Conservation (phyloP, 2,797 vertebrate genomes). For the Sciaenops ocellatus region DNA sequence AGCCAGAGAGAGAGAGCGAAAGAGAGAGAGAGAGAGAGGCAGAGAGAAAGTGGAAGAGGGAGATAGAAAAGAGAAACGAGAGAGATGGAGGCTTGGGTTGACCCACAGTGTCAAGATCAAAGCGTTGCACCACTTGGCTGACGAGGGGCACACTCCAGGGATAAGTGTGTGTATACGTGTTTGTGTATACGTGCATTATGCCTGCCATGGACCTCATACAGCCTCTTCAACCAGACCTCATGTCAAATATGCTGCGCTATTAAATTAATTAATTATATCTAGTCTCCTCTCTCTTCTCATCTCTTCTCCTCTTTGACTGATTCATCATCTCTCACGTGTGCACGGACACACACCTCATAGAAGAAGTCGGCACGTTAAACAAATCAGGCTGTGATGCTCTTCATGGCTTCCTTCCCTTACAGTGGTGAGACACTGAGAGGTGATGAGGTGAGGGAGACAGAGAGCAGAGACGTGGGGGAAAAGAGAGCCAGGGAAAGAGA, state of each 20-base stretch:
- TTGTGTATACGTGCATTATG: conserved; percentile 64
- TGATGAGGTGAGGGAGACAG: conserved; percentile 85
- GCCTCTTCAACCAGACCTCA: conserved; percentile 66
- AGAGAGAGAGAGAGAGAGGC: conserved; percentile 26
- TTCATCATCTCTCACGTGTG: conserved; percentile 31
- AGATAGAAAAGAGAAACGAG: conserved; percentile 8
- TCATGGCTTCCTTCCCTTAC: conserved; percentile 58
- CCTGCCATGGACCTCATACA: conserved; percentile 63
- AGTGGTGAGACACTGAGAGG: conserved; percentile 66
- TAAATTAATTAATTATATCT: conserved; percentile 73
- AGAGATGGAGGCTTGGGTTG: conserved; percentile 62
- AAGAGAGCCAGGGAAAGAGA: conserved; percentile 58
- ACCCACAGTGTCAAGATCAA: conserved; percentile 84
- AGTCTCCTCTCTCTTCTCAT: conserved; percentile 53
- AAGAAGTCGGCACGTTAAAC: conserved; percentile 57
- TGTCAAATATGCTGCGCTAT: conserved; percentile 69
- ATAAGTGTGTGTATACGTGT: conserved; percentile 69
- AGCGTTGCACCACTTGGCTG: conserved; percentile 82
- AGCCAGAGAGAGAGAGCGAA: conserved; percentile 23
- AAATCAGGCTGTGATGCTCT: conserved; percentile 74
- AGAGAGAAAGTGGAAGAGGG: conserved; percentile 22
- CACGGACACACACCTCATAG: conserved; percentile 38
- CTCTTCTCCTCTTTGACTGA: conserved; percentile 46
- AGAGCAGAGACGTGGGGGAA: conserved; percentile 71
- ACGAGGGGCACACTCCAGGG: conserved; percentile 79